A percentile compares a stretch with the other conserved stretches of the same genome.
Evolutionary conservation across 2,888 invertebrate species (phyloP).

Genomic region (Anodontia alba): DNA sequence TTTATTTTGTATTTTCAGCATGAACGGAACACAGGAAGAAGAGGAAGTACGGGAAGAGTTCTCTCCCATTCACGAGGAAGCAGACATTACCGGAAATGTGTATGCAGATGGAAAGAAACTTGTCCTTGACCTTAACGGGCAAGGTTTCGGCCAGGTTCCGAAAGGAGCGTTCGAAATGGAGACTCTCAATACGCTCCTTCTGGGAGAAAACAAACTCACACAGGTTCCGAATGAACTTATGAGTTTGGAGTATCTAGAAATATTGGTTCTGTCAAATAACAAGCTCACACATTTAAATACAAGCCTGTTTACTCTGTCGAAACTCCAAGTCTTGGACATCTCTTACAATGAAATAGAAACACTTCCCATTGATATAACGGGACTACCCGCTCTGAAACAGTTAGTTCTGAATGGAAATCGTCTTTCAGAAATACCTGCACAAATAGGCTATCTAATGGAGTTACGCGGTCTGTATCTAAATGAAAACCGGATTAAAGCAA

Average conservation of each 20-base stretch:
- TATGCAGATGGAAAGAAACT: conserved; percentile 66
- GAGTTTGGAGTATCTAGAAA: conserved; percentile 70
- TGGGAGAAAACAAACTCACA: conserved; percentile 76
- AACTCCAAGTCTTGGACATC: conserved; percentile 74
- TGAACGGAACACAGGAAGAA: conserved; percentile 6
- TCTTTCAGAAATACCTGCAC: conserved; percentile 70
- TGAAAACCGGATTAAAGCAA: conserved; percentile 74
- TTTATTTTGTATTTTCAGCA: not conserved
- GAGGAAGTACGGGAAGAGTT: conserved; percentile 43
- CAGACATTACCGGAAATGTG: conserved; percentile 62
- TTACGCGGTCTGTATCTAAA: conserved; percentile 73
- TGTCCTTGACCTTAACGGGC: conserved; percentile 68
- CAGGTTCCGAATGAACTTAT: conserved; percentile 75
- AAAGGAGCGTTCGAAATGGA: conserved; percentile 62
- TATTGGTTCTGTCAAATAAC: conserved; percentile 73
- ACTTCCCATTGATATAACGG: conserved; percentile 70
- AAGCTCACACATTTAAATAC: conserved; percentile 68
- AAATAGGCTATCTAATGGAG: conserved; percentile 70
- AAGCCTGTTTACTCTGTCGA: conserved; percentile 67
- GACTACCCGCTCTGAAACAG: conserved; percentile 69
- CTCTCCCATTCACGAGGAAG: conserved; percentile 49
- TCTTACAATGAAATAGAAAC: conserved; percentile 78
- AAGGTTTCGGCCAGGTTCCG: conserved; percentile 66
- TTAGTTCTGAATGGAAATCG: conserved; percentile 74
- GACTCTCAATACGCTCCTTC: conserved; percentile 71